These are phyloP conservation scores for Tragelaphus scriptus DNA, from an alignment of 2,113 vertebrate species.

Conservation along the genomic window DNA sequence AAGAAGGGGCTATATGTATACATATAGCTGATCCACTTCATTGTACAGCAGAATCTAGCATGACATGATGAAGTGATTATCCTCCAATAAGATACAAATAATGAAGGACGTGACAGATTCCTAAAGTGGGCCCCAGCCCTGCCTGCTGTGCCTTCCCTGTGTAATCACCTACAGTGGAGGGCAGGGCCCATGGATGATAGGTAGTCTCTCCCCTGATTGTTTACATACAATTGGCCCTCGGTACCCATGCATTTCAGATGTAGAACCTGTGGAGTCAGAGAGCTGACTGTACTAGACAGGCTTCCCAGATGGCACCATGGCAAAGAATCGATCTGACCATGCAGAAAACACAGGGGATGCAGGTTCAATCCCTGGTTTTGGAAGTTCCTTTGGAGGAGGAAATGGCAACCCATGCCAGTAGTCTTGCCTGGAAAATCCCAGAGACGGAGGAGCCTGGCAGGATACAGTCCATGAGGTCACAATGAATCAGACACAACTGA, in stretches of 20 bases:
- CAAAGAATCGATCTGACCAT: background rate
- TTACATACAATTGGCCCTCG: fast-evolving
- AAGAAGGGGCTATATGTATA: background rate
- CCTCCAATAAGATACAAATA: background rate
- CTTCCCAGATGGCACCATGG: background rate
- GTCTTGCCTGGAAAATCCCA: background rate
- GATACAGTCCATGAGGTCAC: background rate
- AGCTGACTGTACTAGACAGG: background rate
- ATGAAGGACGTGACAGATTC: background rate
- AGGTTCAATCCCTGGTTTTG: background rate
- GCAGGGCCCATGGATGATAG: too few species aligned
- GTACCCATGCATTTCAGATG: background rate
- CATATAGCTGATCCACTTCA: background rate
- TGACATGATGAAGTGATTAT: background rate
- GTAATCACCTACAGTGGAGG: too few species aligned
- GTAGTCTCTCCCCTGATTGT: background rate
- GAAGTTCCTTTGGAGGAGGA: background rate
- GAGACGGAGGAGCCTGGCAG: background rate
- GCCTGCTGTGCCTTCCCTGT: too few species aligned
- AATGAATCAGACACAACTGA: background rate
- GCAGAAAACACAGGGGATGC: background rate
- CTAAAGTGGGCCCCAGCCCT: background rate
- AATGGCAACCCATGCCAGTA: background rate
- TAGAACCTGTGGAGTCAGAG: background rate
- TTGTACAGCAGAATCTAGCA: background rate